These are phyloP conservation scores for Ormia ochracea DNA, from an alignment of 2,888 invertebrate species.

Conservation along the genomic window DNA sequence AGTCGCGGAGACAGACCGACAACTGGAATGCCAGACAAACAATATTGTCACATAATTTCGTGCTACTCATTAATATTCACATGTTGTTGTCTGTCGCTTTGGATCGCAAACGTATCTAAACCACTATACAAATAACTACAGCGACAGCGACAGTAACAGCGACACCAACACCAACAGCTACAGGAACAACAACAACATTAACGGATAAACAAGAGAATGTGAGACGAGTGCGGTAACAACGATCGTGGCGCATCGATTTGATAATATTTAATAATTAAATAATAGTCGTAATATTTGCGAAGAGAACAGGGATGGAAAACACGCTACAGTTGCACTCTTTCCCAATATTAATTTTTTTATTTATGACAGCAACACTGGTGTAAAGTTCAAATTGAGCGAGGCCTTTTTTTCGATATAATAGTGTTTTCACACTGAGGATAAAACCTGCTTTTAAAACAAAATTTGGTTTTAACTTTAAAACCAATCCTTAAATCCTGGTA, in stretches of 20 bases:
- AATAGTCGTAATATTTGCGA: background rate
- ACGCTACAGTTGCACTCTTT: background rate
- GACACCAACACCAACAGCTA: background rate
- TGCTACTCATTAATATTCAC: constrained; percentile 73
- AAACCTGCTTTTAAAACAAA: no score
- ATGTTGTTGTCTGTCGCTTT: constrained; percentile 70
- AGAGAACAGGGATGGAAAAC: background rate
- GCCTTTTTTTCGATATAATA: no score
- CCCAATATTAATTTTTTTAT: no score
- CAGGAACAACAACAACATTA: background rate
- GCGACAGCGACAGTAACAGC: background rate
- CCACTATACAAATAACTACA: background rate
- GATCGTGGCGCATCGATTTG: constrained; percentile 33
- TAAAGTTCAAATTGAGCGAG: no score
- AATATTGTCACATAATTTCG: constrained; percentile 64
- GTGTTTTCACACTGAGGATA: no score
- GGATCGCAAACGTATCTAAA: constrained; percentile 59
- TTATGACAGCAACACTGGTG: no score
- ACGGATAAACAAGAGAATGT: background rate
- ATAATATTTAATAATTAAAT: constrained; percentile 35
- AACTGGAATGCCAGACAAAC: constrained; percentile 45
- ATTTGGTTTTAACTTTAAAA: no score
- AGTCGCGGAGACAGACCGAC: constrained; percentile 11
- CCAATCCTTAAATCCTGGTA: no score
- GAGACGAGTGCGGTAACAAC: constrained; percentile 24